Evolutionary conservation across 2,888 invertebrate species (phyloP).

Genomic region (Operophtera brumata): DNA sequence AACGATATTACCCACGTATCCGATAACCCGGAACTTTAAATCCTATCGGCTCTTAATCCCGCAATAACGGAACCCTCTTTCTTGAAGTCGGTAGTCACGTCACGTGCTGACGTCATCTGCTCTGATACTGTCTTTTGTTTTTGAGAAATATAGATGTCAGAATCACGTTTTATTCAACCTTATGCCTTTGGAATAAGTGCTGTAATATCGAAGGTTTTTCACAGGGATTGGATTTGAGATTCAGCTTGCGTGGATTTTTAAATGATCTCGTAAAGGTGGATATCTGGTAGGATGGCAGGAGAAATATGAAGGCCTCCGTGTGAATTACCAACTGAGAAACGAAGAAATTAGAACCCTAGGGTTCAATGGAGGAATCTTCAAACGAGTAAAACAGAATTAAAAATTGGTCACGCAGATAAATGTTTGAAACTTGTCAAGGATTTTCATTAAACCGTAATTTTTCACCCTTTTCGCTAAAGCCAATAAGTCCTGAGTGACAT

Average conservation of each 20-base stretch:
- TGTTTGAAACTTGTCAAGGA: neutral
- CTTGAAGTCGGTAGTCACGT: constrained; percentile 42
- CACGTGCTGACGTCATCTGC: constrained; percentile 66
- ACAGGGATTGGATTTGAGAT: constrained; percentile 18
- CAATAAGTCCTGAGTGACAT: constrained; percentile 19
- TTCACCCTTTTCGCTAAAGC: constrained; percentile 8
- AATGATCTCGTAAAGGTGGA: constrained; percentile 30
- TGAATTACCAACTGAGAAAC: neutral
- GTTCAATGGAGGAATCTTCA: no score
- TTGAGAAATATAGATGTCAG: constrained; percentile 31
- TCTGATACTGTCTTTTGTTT: constrained; percentile 46
- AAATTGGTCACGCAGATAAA: neutral
- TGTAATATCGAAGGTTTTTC: neutral
- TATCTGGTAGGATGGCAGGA: constrained; percentile 13
- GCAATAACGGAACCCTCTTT: constrained; percentile 42
- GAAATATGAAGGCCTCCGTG: constrained; percentile 5
- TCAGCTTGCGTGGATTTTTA: constrained; percentile 28
- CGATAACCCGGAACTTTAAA: constrained; percentile 42
- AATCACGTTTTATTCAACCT: constrained; percentile 14
- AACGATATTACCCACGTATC: constrained; percentile 15
- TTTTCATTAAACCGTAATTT: constrained; percentile 4
- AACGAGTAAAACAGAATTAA: neutral
- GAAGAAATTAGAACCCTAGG: neutral
- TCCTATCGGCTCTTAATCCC: constrained; percentile 61
- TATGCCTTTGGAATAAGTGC: constrained; percentile 10